A percentile compares a stretch with the other conserved stretches of the same genome.
phyloP scores from a whole-genome alignment of 2,888 invertebrate species.

The Encarsia formosa region DNA sequence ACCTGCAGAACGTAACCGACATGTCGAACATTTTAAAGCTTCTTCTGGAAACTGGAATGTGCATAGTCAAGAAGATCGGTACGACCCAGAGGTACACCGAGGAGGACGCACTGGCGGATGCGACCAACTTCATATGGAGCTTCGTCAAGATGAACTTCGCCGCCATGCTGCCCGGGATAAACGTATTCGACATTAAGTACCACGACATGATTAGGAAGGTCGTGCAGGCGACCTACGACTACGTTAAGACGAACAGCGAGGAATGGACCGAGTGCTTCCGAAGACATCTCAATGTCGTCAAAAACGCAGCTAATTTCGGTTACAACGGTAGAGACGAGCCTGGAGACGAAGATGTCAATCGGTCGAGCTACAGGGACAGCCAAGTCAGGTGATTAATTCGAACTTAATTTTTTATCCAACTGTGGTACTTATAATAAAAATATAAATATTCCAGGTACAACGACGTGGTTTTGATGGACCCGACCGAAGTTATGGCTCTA shows the following conservation, averaged over 20 bases:
- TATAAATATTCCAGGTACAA: not conserved
- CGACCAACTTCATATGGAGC: conserved; percentile 17
- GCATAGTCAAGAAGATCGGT: not conserved
- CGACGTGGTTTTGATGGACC: conserved; percentile 12
- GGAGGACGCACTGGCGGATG: conserved; percentile 2
- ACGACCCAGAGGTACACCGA: not conserved
- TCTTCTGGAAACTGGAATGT: conserved; percentile 5
- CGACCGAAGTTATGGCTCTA: conserved; percentile 10
- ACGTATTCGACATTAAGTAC: not conserved
- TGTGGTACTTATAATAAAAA: not conserved
- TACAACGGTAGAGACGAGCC: not conserved
- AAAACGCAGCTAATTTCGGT: not conserved
- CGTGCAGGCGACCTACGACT: not conserved
- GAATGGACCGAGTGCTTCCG: conserved; percentile 17
- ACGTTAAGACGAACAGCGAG: not conserved
- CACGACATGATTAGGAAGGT: not conserved
- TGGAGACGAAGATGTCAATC: not conserved
- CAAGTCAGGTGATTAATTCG: no score
- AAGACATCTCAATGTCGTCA: not conserved
- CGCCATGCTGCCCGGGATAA: not conserved
- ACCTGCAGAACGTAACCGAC: conserved; percentile 8
- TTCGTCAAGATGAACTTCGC: conserved; percentile 10
- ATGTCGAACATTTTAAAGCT: conserved; percentile 4
- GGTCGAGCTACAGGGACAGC: no score
- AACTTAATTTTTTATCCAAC: no score